Percentiles rank a stretch among this genome's conserved stretches.
These are phyloP conservation scores for Anarhynchus alexandrinus DNA, from an alignment of 2,113 vertebrate species.

Conservation along the genomic window DNA sequence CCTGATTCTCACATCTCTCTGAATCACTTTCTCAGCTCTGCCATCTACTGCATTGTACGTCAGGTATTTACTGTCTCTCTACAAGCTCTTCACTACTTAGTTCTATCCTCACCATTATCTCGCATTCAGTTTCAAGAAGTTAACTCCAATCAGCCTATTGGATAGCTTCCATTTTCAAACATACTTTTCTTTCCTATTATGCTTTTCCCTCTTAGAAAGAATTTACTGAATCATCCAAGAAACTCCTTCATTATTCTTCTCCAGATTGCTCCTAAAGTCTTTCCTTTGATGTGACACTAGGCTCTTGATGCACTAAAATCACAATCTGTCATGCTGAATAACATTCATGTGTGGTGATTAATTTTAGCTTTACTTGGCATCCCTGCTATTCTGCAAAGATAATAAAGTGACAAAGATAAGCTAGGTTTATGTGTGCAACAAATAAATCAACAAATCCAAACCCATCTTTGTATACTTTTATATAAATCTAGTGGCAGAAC, in stretches of 20 bases:
- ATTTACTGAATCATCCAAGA: neutral
- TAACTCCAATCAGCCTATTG: neutral
- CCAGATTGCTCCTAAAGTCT: neutral
- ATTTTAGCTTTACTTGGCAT: neutral
- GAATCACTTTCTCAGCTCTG: neutral
- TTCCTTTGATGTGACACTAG: neutral
- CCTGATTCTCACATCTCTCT: neutral
- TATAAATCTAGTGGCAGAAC: neutral
- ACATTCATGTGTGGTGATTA: neutral
- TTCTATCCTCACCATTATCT: neutral
- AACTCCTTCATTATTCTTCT: conserved; percentile 3
- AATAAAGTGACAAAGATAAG: neutral
- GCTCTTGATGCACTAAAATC: neutral
- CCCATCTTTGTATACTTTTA: neutral
- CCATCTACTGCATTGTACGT: neutral
- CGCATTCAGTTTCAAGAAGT: neutral
- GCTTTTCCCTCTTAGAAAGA: neutral
- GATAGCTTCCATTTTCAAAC: neutral
- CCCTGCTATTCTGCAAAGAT: neutral
- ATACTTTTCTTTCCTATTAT: neutral
- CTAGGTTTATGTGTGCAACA: neutral
- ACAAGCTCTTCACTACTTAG: neutral
- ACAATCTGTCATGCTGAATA: neutral
- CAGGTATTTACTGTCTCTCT: neutral
- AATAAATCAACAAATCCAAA: neutral